Evolutionary conservation across 2,113 vertebrate species (phyloP), one percentile per base, ranked within the genome.

Genomic region (Rhinoderma darwinii): DNA sequence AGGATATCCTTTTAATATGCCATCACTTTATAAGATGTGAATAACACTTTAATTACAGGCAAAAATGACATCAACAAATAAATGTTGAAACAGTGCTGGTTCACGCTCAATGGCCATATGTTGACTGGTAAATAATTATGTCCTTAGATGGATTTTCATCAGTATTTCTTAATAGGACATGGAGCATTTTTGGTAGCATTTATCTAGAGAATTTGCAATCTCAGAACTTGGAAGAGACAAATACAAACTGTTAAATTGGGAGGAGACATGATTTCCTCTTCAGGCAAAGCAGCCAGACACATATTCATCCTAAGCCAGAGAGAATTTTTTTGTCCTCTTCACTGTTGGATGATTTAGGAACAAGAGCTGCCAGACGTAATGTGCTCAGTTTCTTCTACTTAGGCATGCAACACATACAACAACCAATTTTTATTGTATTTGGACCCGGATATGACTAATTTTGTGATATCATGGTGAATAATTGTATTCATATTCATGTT

Each of bases 231-330:
- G 63, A 82, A 66, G n/a, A 47, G 30, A 70, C n/a, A 32, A 68
- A 50, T 41, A 32, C 3, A 47, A 68, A 50, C 80, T 70, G n/a
- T 70, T 68, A 1, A 63, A 14, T 25, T 70, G 81, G 81, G 43
- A 70, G 81, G 81, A 83, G 81, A 83, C n/a, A 9, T 70, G 59
- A 83, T 83, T 83, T 83, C 81, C 81, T 83, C 44, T 83, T 18
- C 44, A 83, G 30, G 18, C 50, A 50, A 35, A 83, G 63, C 43
- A 50, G 81, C 81, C 81, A 83, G 43, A 83, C 44, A 25, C 41
- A 82, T 27, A 82, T 44, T 43, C 27, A 43, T 82, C 27, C 15
- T 47, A 30, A 82, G 47, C 80, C 80, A 25, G 39, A 68, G 18
- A 47, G 39, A n/a, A 83, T 70, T 25, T 25, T 11, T 68, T 22